Evolutionary conservation across 2,888 invertebrate genomes (phyloP).

Genomic region (Eurois occulta): DNA sequence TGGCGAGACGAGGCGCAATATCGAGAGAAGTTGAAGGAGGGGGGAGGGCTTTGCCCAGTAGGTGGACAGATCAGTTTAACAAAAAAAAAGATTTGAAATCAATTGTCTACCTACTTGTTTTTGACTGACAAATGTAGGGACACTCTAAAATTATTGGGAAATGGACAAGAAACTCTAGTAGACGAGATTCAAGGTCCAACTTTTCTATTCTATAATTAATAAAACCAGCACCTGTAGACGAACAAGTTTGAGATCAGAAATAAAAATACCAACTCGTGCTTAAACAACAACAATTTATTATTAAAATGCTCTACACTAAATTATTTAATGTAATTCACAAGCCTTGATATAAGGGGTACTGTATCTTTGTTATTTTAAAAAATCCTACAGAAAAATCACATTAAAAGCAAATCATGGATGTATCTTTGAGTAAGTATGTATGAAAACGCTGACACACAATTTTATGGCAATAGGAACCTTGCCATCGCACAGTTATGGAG

Average conservation of each 20-base stretch:
- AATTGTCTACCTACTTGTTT: not conserved
- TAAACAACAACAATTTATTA: constrained; percentile 48
- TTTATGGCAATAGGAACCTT: not conserved
- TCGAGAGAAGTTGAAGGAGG: not conserved
- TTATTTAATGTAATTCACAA: constrained; percentile 56
- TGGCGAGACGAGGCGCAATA: not conserved
- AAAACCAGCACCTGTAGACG: not conserved
- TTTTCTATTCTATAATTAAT: not conserved
- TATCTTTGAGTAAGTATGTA: not conserved
- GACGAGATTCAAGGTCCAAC: not conserved
- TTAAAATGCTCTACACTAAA: constrained; percentile 41
- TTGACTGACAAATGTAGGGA: not conserved
- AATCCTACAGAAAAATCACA: not conserved
- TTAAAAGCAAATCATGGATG: not conserved
- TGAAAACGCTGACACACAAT: not conserved
- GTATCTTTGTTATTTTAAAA: not conserved
- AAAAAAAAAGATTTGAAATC: not conserved
- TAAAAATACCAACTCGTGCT: constrained; percentile 29
- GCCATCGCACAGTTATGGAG: too few relatives aligned
- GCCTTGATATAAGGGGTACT: constrained; percentile 42
- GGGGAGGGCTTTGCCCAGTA: not conserved
- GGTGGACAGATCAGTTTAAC: not conserved
- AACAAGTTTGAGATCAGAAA: not conserved
- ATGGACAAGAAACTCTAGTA: not conserved
- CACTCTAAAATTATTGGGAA: not conserved